Conservation (phyloP, 1,140 invertebrate genomes). For the Bactericera cockerelli region DNA sequence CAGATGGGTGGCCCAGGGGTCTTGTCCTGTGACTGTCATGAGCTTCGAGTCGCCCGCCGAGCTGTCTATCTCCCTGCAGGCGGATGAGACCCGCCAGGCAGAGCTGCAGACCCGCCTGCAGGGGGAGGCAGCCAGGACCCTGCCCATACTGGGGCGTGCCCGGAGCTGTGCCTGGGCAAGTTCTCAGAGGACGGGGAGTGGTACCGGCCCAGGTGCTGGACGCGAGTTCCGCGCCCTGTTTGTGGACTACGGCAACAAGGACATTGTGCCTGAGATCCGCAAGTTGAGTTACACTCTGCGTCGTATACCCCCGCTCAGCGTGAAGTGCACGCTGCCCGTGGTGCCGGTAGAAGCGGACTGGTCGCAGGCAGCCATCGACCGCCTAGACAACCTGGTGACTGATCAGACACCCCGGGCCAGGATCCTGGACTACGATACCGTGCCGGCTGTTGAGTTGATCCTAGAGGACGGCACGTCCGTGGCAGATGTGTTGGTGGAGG, state of each 20-base stretch:
- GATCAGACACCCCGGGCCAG: constrained; percentile 23
- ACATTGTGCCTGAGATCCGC: constrained; percentile 4
- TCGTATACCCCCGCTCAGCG: constrained; percentile 5
- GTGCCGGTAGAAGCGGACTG: constrained; percentile 43
- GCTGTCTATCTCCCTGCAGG: not conserved
- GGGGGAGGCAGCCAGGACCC: constrained; percentile 26
- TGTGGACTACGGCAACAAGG: constrained; percentile 56
- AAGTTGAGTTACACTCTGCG: constrained; percentile 34
- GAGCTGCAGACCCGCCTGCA: constrained; percentile 39
- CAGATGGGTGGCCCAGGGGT: not conserved
- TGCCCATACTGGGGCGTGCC: constrained; percentile 36
- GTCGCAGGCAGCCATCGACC: constrained; percentile 39
- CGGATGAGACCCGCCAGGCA: not conserved
- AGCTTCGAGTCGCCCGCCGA: not conserved
- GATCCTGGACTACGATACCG: not conserved
- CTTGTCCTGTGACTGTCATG: not conserved
- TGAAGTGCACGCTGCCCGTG: constrained; percentile 45
- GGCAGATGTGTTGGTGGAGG: constrained; percentile 23
- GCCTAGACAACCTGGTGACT: constrained; percentile 36
- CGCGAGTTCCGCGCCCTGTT: constrained; percentile 45
- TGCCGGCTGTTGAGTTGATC: constrained; percentile 16
- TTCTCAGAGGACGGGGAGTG: constrained; percentile 55
- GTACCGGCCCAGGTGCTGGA: constrained; percentile 39
- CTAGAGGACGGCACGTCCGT: constrained; percentile 21
- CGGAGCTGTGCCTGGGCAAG: constrained; percentile 49